Percentiles rank a stretch among this genome's conserved stretches.
These are phyloP conservation scores for Acrocephalus scirpaceus DNA, from an alignment of 2,797 vertebrate genomes.

Conservation along the genomic window DNA sequence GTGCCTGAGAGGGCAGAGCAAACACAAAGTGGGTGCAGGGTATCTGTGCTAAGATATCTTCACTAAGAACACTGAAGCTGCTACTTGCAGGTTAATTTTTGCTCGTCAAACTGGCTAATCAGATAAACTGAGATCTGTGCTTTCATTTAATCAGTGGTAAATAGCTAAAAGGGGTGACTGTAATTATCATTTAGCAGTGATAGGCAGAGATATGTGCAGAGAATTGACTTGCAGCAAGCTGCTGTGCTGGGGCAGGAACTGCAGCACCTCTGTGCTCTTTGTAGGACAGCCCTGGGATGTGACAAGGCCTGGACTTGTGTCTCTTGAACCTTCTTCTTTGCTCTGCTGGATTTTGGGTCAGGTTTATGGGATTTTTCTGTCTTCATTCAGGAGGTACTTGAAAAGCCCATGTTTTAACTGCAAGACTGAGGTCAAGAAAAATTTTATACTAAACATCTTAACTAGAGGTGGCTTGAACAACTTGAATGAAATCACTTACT, in stretches of 20 bases:
- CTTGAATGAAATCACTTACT: background rate
- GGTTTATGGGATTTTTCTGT: background rate
- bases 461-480: background rate
- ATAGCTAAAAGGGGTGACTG: background rate
- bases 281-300: background rate
- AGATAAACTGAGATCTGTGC: background rate
- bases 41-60: background rate
- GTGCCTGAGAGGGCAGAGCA: background rate
- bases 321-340: background rate
- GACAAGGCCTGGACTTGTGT: background rate
- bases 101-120: background rate
- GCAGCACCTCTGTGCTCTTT: background rate
- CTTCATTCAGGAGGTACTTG: background rate
- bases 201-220: background rate
- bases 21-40: background rate
- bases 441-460: background rate
- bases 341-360: background rate
- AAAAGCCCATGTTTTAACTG: background rate
- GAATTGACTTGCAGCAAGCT: background rate
- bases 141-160: background rate
- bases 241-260: background rate
- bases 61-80: background rate
- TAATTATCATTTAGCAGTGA: background rate
- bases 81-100: background rate
- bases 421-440: background rate